Evolutionary conservation across 2,113 vertebrate species (phyloP), one percentile per base, ranked within the genome.

Genomic region (Heliornis fulica): DNA sequence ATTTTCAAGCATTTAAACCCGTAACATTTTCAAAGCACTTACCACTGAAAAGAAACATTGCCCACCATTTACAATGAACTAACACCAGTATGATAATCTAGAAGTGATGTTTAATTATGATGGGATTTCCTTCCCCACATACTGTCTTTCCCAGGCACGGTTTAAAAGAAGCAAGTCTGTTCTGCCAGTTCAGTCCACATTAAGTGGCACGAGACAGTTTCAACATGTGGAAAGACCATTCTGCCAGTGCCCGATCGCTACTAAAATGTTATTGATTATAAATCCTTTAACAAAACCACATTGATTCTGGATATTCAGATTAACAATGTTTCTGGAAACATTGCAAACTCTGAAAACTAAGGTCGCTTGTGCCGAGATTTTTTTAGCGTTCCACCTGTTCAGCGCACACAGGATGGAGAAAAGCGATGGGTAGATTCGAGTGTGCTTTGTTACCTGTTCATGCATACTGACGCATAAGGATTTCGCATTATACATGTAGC

Each of bases 11-110:
- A 53, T 79, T 59, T 40, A 63, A 81, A 84, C 31, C 43, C 8
- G 41, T 50, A 79, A 69, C 82, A 85, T 69, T 90, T 95, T 75
- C 41, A 18, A 81, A 69, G 71, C 9, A 57, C 1, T 71, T 65
- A 51, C 18, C 4, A 7, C 51, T 93, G 65, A 80, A 87, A 91
- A 74, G 56, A 68, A 82, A 16, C 64, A 32, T 57, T 91, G 76
- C 79, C 66, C 68, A 81, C 2, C 82, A 60, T 80, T 90, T 92
- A 50, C 51, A 84, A 92, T 48, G 87, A 85, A 74, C 89, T 79
- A 95, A 94, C 65, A 19, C 20, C 65, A 91, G 95, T 46, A 90
- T 17, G 50, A 92, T 94, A 94, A 96, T 96, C 93, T 78, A 89
- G 91, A 89, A 89, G 78, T 72, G 50, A 36, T 28, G 22, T 68